Evolutionary conservation across 2,113 vertebrate species (phyloP).

Genomic region (Pluvialis apricaria): DNA sequence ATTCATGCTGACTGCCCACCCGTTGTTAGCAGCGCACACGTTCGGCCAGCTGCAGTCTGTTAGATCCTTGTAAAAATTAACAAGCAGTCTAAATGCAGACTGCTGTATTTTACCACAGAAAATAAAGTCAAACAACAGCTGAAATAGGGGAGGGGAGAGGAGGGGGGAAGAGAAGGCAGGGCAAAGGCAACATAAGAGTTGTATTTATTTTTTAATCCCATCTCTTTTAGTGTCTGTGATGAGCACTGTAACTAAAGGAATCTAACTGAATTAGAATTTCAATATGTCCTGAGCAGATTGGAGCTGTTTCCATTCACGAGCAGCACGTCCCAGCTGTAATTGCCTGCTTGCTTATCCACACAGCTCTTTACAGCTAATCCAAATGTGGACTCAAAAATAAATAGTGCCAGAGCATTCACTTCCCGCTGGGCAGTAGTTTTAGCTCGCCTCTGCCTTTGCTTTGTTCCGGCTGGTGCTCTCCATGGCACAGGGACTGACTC

Average conservation of each 20-base stretch:
- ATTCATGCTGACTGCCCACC: neutral
- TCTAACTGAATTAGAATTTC: conserved; percentile 59
- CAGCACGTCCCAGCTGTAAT: conserved; percentile 46
- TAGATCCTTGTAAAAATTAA: neutral
- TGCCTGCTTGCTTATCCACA: conserved; percentile 53
- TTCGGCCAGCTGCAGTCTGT: neutral
- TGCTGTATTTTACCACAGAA: neutral
- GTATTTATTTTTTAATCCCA: conserved; percentile 49
- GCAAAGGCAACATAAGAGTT: neutral
- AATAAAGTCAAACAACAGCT: conserved; percentile 42
- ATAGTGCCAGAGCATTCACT: conserved; percentile 10
- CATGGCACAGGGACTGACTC: neutral
- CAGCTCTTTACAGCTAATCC: conserved; percentile 56
- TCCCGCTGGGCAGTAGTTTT: conserved; percentile 12
- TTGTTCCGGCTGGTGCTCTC: conserved; percentile 27
- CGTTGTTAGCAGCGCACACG: rapidly evolving
- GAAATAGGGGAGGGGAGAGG: neutral
- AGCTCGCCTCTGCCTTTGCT: conserved; percentile 28
- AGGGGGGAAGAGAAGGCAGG: neutral
- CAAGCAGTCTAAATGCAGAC: neutral
- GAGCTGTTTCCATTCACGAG: conserved; percentile 45
- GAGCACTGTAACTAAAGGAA: conserved; percentile 29
- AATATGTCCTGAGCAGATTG: conserved; percentile 51
- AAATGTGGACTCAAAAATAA: conserved; percentile 41
- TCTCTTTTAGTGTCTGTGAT: conserved; percentile 32